Evolutionary conservation across 2,113 vertebrate genomes (phyloP).

Genomic region (Toxostoma redivivum): DNA sequence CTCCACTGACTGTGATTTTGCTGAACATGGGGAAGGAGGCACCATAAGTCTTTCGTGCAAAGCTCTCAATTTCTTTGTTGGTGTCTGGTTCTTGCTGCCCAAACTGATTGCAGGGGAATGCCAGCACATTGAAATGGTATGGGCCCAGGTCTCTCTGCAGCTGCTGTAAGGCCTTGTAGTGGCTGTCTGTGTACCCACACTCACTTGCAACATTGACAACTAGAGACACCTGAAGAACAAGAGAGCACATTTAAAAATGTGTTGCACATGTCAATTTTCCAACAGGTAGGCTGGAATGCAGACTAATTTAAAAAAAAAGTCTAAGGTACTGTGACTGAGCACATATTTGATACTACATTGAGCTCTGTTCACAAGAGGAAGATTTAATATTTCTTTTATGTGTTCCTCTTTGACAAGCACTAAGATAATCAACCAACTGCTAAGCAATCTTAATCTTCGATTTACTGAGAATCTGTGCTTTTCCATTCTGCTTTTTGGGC

Average conservation of each 20-base stretch:
- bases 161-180: constrained; percentile 91
- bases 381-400: not conserved
- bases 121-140: constrained; percentile 92
- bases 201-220: constrained; percentile 96
- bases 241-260: not conserved
- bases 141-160: constrained; percentile 91
- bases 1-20: constrained; percentile 85
- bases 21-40: constrained; percentile 96
- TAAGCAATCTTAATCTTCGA: not conserved
- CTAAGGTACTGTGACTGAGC: not conserved
- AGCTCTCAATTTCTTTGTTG: constrained; percentile 92
- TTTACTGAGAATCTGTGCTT: not conserved
- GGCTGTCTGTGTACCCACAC: constrained; percentile 91
- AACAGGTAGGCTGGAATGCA: not conserved
- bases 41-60: constrained; percentile 83
- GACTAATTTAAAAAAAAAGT: not conserved
- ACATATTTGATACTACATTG: not conserved
- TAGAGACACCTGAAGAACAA: constrained; percentile 82
- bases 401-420: not conserved
- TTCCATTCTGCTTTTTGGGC: not conserved
- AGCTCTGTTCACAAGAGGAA: not conserved
- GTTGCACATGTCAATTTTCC: not conserved
- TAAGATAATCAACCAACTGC: not conserved
- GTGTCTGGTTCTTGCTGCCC: constrained; percentile 94
- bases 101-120: constrained; percentile 98